A percentile compares a stretch with the other conserved stretches of the same genome.
These are phyloP conservation scores for Drosophila virilis DNA, from an alignment of 1,140 invertebrate genomes.

Conservation along the genomic window DNA sequence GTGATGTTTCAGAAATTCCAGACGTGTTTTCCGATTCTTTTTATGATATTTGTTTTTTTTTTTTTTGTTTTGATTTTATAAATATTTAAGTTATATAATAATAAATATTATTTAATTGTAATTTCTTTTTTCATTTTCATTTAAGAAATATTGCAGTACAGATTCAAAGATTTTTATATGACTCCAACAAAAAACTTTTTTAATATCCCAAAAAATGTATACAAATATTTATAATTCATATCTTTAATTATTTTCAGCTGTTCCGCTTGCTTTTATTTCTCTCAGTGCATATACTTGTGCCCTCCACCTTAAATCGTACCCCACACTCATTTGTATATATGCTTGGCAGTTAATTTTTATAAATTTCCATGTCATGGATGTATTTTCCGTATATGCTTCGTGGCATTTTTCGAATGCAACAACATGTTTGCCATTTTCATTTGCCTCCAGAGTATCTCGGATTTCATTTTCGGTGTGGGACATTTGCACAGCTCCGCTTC, in stretches of 20 bases:
- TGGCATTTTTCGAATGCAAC: conserved; percentile 55
- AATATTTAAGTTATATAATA: neutral
- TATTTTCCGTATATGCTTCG: conserved; percentile 33
- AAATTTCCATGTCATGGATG: conserved; percentile 67
- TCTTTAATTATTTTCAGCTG: too few species aligned
- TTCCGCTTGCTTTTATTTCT: conserved; percentile 17
- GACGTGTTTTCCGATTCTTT: too few species aligned
- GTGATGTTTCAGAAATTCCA: too few species aligned
- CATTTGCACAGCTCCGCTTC: conserved; percentile 30
- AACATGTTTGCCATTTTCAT: conserved; percentile 72
- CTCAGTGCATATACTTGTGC: conserved; percentile 40
- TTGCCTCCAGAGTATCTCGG: conserved; percentile 50
- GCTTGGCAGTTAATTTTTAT: conserved; percentile 78
- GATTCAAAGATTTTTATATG: too few species aligned
- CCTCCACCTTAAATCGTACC: neutral
- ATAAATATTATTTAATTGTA: too few species aligned
- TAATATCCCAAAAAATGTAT: too few species aligned
- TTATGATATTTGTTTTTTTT: neutral
- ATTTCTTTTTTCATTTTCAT: too few species aligned
- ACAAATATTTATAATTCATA: too few species aligned
- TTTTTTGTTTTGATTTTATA: neutral
- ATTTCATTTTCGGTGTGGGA: conserved; percentile 37
- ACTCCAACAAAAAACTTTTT: too few species aligned
- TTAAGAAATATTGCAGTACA: too few species aligned
- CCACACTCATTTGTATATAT: neutral